Percentiles rank a stretch among this genome's conserved stretches.
phyloP scores from a whole-genome alignment of 2,888 invertebrate genomes.

The Cremastobaeus sp. region DNA sequence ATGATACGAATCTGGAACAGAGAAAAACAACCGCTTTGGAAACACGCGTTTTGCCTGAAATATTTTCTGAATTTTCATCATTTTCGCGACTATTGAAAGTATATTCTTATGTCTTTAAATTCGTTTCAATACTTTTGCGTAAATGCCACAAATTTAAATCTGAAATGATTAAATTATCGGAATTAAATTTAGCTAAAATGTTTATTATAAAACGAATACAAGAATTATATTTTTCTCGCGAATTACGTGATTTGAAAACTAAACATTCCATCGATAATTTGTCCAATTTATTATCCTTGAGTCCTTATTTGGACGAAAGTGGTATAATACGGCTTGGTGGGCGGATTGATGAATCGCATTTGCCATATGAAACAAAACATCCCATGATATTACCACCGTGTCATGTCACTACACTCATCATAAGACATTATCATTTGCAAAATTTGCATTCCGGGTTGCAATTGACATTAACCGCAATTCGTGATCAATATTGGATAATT shows the following conservation, averaged over 20 bases:
- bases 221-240: neutral
- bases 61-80: conserved; percentile 4
- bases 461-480: no score
- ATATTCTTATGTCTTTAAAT: conserved; percentile 10
- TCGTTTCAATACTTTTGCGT: no score
- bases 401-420: no score
- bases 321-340: no score
- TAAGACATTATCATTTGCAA: no score
- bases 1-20: neutral
- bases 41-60: no score
- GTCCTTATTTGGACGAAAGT: conserved; percentile 27
- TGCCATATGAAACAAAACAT: no score
- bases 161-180: neutral
- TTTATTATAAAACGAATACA: neutral
- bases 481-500: no score
- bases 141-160: neutral
- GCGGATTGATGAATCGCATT: no score
- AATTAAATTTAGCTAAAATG: neutral
- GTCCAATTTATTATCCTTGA: neutral
- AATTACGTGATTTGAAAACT: neutral
- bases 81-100: conserved; percentile 1
- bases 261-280: neutral
- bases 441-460: no score
- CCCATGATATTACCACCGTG: no score
- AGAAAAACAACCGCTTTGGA: neutral